Conservation (phyloP, 2,888 invertebrate species). For the Caenorhabditis panamensis region DNA sequence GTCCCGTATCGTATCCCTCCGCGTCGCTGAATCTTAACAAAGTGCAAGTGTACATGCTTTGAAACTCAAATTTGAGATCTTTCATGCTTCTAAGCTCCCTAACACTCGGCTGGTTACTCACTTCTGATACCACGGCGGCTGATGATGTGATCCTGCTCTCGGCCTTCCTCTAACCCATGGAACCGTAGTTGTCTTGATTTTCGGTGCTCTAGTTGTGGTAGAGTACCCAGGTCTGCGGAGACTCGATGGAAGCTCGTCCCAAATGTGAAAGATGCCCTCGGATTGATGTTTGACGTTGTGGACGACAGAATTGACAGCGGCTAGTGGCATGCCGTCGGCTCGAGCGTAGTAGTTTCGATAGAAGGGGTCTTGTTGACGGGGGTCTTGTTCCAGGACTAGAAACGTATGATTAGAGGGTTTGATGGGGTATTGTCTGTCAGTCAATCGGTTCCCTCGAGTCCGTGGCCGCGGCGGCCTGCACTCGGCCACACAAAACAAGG, state of each 20-base stretch:
- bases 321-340: conserved; percentile 52
- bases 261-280: conserved; percentile 35
- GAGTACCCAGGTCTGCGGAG: conserved; percentile 32
- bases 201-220: conserved; percentile 33
- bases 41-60: conserved; percentile 12
- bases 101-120: too few relatives aligned
- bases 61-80: too few relatives aligned
- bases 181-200: conserved; percentile 15
- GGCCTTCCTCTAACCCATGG: conserved; percentile 51
- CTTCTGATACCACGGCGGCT: conserved; percentile 44
- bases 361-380: conserved; percentile 57
- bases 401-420: neutral
- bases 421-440: too few relatives aligned
- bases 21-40: conserved; percentile 55
- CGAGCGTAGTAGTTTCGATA: conserved; percentile 45
- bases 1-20: conserved; percentile 25
- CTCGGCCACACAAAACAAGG: too few relatives aligned
- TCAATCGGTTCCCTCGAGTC: too few relatives aligned
- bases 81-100: too few relatives aligned
- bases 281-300: conserved; percentile 55
- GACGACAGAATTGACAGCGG: conserved; percentile 56
- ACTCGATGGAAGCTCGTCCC: conserved; percentile 42
- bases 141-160: conserved; percentile 7
- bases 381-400: conserved; percentile 57
- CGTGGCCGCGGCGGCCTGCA: too few relatives aligned